Evolutionary conservation across 2,888 invertebrate species (phyloP), one percentile per base, ranked within the genome.

Genomic region (Catonia carolina): DNA sequence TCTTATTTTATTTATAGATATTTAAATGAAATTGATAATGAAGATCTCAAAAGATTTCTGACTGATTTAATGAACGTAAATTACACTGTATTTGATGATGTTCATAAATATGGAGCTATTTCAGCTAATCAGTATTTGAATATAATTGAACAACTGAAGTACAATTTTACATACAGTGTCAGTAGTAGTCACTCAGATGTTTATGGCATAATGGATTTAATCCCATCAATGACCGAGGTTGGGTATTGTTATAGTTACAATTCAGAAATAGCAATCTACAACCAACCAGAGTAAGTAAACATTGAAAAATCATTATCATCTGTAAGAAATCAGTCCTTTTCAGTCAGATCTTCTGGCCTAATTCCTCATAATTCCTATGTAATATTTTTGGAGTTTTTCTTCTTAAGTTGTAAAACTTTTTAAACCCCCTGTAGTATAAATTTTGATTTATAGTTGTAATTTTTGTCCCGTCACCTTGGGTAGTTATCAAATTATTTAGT

Each of bases 241-340:
- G 86, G 86, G 1, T 69, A 84, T 56, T 86, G 86, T 63, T 83
- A 83, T 68, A 75, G 83, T 18, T 80, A 83, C 49, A 85, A 85
- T 67, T 84, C 85, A 0, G 74, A 79, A 64, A 75, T 81, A 23
- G 82, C 84, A 1, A 69, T 77, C 8, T 82, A 81, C 66, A 80
- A 77, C 67, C 77, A 79, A 8, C 78, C 77, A 1, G 65, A 68
- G 81, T 81, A 70, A 76, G 77, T 54, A 33, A 39, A 56, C 12
- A n/a, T n/a, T n/a, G n/a, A n/a, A n/a, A n/a, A n/a, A n/a, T n/a
- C n/a, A n/a, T n/a, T n/a, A n/a, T n/a, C n/a, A n/a, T n/a, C n/a
- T n/a, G n/a, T n/a, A n/a, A n/a, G n/a, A n/a, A n/a, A n/a, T n/a
- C n/a, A n/a, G n/a, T n/a, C n/a, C n/a, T n/a, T n/a, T n/a, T n/a